Base-by-base conservation (phyloP, 1,140 invertebrate genomes). In the Listronotus bonariensis region DNA sequence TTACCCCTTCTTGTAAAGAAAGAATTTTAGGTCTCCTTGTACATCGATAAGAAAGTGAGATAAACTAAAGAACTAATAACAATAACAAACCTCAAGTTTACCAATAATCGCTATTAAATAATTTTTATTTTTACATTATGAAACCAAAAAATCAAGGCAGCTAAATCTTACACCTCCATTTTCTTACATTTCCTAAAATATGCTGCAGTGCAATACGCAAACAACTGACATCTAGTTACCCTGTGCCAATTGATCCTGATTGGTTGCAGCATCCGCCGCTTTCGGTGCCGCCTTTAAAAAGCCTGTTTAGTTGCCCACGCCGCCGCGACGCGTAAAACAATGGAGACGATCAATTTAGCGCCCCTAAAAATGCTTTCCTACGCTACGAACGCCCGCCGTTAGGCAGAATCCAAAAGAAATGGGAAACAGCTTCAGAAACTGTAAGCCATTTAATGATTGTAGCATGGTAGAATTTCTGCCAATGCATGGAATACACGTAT, bases 231-330 rank as follows among this genome's bases (percentile, higher is more conserved):
- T 51, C 20, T 2, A 53, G 31, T 38, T 53, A 38, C 51, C 51
- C 51, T 14, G 38, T n/a, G 34, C 31, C 9, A 34, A 40, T 5
- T 9, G n/a, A 53, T 26, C 51, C 32, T 46, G 54, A 57, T 57
- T 57, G 54, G 54, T 46, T 14, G 42, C 54, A 15, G 54, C 54
- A 43, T 57, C 54, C 41, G 38, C n/a, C n/a, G 54, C 31, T 36
- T 7, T 10, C 15, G 34, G 15, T 40, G 32, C 54, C 5, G 26
- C 20, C 38, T 31, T 14, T 53, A 20, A 6, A 4, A 41, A 12
- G 17, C n/a, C 6, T 15, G 8, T 31, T 36, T 34, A 31, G 41
- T n/a, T 40, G 54, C 43, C 56, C 42, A n/a, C 43, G 56, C 14
- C 56, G 26, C 42, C 41, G 31, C 17, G 20, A 20, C 36, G 54